Conservation (phyloP, 2,113 vertebrate genomes). For the Empidonax alnorum region DNA sequence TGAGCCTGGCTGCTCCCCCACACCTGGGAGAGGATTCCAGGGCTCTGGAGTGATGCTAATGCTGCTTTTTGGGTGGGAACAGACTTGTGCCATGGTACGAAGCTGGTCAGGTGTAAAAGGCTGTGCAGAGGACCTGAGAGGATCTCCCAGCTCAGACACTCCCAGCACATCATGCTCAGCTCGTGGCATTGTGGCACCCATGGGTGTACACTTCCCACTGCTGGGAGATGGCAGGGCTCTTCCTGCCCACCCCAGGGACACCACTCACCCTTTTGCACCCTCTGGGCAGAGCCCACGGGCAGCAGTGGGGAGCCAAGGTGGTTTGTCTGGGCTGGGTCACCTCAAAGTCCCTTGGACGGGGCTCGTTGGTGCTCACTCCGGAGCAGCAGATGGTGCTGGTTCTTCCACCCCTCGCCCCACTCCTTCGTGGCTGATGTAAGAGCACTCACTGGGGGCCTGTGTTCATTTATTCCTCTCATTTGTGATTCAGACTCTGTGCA, state of each 20-base stretch:
- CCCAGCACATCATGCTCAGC: rapidly evolving
- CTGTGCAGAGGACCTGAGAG: no score
- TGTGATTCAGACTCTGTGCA: neutral
- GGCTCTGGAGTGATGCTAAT: neutral
- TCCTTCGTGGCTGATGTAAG: neutral
- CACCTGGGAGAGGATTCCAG: rapidly evolving
- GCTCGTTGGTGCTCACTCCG: rapidly evolving
- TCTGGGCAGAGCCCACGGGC: neutral
- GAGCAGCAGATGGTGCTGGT: neutral
- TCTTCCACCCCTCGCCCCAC: neutral
- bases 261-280: rapidly evolving
- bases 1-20: neutral
- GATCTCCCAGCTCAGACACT: neutral
- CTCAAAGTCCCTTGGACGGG: rapidly evolving
- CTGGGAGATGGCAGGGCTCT: neutral
- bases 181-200: neutral
- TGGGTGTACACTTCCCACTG: no score
- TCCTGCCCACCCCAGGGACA: neutral
- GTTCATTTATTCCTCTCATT: slow-evolving; percentile 8
- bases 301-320: neutral
- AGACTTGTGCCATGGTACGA: neutral
- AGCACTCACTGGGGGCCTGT: neutral
- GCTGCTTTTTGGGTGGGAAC: neutral
- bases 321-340: neutral
- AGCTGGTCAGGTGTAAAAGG: neutral